These are phyloP conservation scores for Octomys mimax DNA, from an alignment of 2,797 vertebrate species.

Conservation along the genomic window DNA sequence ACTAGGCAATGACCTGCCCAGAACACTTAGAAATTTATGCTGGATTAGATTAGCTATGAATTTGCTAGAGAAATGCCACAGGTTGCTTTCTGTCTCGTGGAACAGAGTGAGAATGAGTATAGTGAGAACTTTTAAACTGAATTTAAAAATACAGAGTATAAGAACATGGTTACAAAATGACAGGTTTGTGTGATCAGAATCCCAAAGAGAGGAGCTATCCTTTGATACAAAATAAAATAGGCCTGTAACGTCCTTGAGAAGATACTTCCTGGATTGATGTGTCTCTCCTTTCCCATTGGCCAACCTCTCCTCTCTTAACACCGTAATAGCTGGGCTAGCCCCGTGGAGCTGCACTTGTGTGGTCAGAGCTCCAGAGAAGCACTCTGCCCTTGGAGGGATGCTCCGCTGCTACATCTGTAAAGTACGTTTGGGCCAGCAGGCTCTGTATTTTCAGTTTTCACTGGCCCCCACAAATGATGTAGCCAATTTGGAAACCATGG, in stretches of 20 bases:
- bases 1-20: neutral
- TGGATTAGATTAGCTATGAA: neutral
- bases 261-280: neutral
- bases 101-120: neutral
- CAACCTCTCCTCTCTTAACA: neutral
- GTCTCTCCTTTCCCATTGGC: neutral
- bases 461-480: neutral
- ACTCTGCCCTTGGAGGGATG: neutral
- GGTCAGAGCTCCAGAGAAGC: rapidly evolving
- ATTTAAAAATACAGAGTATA: neutral
- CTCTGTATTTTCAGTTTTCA: neutral
- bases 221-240: neutral
- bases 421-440: neutral
- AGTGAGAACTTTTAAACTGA: slow-evolving; percentile 20
- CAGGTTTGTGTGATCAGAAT: neutral
- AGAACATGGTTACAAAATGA: neutral
- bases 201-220: neutral
- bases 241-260: neutral
- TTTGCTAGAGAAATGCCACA: neutral
- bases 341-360: rapidly evolving
- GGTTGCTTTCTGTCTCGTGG: neutral
- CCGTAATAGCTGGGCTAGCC: neutral
- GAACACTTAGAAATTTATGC: neutral
- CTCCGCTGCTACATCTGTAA: neutral
- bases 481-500: neutral